Conservation (phyloP, 2,113 vertebrate species). For the Lagenorhynchus albirostris region DNA sequence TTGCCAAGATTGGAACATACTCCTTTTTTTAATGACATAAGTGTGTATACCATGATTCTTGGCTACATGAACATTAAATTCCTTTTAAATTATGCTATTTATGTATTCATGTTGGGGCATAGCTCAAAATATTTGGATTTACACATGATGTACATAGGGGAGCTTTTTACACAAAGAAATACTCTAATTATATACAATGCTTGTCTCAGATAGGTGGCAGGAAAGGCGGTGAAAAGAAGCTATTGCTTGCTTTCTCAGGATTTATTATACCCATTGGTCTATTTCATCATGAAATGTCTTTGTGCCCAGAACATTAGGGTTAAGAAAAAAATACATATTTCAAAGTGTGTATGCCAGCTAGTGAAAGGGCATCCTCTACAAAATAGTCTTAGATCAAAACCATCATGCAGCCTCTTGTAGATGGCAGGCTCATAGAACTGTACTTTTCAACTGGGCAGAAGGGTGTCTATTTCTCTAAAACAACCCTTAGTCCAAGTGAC, state of each 20-base stretch:
- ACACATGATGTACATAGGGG: background rate
- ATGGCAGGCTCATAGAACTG: background rate
- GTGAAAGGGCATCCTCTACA: background rate
- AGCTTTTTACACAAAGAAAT: slow-evolving; percentile 17
- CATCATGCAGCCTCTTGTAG: background rate
- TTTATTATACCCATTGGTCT: slow-evolving; percentile 30
- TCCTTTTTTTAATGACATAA: slow-evolving; percentile 5
- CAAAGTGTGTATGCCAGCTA: background rate
- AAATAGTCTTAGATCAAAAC: slow-evolving; percentile 19
- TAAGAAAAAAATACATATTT: slow-evolving; percentile 20
- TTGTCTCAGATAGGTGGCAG: background rate
- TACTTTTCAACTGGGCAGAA: background rate
- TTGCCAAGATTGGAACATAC: background rate
- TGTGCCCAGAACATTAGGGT: background rate
- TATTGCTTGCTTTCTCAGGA: background rate
- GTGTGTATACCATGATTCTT: background rate
- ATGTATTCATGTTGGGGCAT: slow-evolving; percentile 41
- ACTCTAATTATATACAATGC: slow-evolving; percentile 42
- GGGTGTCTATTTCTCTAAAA: background rate
- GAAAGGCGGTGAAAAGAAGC: background rate
- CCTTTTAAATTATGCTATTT: slow-evolving; percentile 60
- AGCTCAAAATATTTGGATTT: slow-evolving; percentile 73
- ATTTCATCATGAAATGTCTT: slow-evolving; percentile 46
- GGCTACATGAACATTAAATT: slow-evolving; percentile 46
- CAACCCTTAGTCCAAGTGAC: background rate